Evolutionary conservation across 2,888 invertebrate genomes (phyloP), one percentile per base, ranked within the genome.

Genomic region (Agrotis clavis): DNA sequence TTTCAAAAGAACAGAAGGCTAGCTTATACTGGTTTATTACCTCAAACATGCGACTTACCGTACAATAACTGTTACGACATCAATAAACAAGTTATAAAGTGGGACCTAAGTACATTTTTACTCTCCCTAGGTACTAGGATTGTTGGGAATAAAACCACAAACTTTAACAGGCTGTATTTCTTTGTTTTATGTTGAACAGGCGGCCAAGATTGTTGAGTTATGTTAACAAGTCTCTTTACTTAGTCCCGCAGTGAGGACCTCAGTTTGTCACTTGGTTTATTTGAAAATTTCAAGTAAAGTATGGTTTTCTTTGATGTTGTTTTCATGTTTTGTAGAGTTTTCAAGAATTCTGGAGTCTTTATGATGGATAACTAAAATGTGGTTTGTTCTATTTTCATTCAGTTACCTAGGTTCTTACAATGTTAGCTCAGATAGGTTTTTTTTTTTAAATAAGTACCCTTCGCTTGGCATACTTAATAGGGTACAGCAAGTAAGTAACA

Each of bases 151-250:
- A 72, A 72, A 72, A 63, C 67, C 68, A 62, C 71, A 35, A 65
- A 66, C 60, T 73, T 81, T 68, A 84, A 83, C 66, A 76, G 72
- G 64, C 74, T 83, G 81, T 88, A 83, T 80, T 73, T 74, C 81
- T 83, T 81, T 61, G 61, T 66, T 77, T 83, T 64, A 70, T 64
- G 64, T 72, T 50, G 64, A 64, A 66, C 74, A 72, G 78, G 30
- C 71, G 85, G 66, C 81, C 81, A 78, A 78, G 84, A 83, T 80
- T 75, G 76, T 77, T 75, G 77, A 74, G 75, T 76, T 74, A 80
- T 77, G 82, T 85, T 84, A 83, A 87, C 88, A 87, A 80, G 88
- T 71, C 86, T 87, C 78, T 77, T 84, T 80, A 87, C 84, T 88
- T 84, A 86, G 77, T 61, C 64, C 51, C 64, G 35, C 51, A 64